A percentile compares a stretch with the other conserved stretches of the same genome.
Evolutionary conservation across 2,888 invertebrate species (phyloP).

Genomic region (Boloria selene): DNA sequence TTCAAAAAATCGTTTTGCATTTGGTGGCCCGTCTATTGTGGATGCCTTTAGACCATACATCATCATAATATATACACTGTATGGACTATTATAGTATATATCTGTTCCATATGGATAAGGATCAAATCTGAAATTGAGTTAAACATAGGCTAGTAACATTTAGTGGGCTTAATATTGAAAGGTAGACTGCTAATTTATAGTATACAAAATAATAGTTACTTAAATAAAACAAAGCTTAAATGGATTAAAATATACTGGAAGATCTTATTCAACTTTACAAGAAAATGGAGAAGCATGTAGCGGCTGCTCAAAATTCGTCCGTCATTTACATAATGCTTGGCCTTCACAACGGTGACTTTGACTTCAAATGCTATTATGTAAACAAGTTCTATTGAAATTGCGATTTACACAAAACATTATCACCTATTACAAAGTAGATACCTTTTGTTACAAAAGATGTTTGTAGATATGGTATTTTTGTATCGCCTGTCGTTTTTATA

Average conservation of each 20-base stretch:
- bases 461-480: not conserved
- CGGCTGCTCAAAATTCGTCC: constrained; percentile 11
- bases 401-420: constrained; percentile 13
- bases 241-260: not conserved
- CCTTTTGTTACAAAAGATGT: not conserved
- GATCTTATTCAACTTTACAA: constrained; percentile 13
- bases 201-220: not conserved
- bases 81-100: no score
- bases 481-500: not conserved
- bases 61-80: no score
- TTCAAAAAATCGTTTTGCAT: no score
- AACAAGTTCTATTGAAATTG: constrained; percentile 10
- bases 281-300: constrained; percentile 18
- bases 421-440: constrained; percentile 3
- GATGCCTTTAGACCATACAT: no score
- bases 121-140: no score
- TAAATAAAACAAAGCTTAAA: not conserved
- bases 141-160: no score
- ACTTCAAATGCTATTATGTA: constrained; percentile 11
- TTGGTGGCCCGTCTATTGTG: no score
- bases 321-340: constrained; percentile 23
- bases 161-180: no score
- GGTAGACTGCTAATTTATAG: no score
- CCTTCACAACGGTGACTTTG: constrained; percentile 10
- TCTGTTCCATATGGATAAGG: no score